Conservation (phyloP, 2,797 vertebrate species). For the Taenioides sp. region DNA sequence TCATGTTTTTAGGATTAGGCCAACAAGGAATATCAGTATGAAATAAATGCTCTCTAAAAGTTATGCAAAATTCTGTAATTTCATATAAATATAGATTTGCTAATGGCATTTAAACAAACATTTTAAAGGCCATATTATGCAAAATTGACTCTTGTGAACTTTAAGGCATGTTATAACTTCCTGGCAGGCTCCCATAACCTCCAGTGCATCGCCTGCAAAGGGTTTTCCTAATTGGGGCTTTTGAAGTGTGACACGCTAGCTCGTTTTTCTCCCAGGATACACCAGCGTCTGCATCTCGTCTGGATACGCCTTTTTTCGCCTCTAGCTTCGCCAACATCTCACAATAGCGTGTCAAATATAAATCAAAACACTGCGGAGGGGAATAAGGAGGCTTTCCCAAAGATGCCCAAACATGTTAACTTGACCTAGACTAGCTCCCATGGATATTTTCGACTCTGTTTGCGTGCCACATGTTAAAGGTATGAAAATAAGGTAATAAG, state of each 20-base stretch:
- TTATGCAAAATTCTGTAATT: no score
- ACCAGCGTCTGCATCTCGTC: constrained; percentile 27
- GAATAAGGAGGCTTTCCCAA: constrained; percentile 19
- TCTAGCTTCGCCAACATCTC: constrained; percentile 38
- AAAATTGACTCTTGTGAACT: no score
- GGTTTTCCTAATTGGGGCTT: constrained; percentile 32
- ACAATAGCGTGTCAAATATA: constrained; percentile 50
- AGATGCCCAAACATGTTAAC: constrained; percentile 49
- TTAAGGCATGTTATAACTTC: no score
- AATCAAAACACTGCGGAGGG: constrained; percentile 39
- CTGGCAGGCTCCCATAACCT: constrained; percentile 12
- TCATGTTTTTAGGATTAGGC: no score
- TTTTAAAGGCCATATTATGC: no score
- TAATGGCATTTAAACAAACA: no score
- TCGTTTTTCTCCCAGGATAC: constrained; percentile 46
- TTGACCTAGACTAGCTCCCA: constrained; percentile 7
- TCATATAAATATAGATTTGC: no score
- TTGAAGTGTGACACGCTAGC: constrained; percentile 33
- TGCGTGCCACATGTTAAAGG: constrained; percentile 16
- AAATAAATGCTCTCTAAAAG: no score
- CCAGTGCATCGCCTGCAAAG: constrained; percentile 33
- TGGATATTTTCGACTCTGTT: constrained; percentile 29
- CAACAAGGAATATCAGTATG: no score
- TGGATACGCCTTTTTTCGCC: constrained; percentile 43
- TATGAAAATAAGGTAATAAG: constrained; percentile 5